Evolutionary conservation across 2,888 invertebrate genomes (phyloP).

Genomic region (Nebria salina): DNA sequence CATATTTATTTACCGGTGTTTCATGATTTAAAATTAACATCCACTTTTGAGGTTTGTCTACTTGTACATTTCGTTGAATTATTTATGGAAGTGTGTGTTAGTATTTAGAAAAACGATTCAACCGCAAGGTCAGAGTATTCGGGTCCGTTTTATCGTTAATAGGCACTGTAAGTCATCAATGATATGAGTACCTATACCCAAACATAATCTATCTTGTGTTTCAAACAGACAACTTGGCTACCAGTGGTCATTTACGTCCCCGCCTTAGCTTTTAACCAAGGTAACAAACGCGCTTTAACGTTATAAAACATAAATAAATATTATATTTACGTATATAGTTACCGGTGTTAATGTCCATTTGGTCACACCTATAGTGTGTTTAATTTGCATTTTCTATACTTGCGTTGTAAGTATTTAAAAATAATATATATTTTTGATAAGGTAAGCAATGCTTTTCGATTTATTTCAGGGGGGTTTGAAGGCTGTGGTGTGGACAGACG

Average conservation of each 20-base stretch:
- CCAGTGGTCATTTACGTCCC: conserved; percentile 83
- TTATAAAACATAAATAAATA: too few species aligned
- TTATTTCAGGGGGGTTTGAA: conserved; percentile 75
- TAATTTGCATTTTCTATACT: conserved; percentile 88
- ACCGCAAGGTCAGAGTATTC: conserved; percentile 74
- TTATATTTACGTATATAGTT: conserved; percentile 66
- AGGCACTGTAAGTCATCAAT: conserved; percentile 69
- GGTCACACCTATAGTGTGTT: conserved; percentile 83
- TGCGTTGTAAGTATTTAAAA: conserved; percentile 71
- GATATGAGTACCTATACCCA: neutral
- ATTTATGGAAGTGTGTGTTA: conserved; percentile 59
- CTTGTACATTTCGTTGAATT: neutral
- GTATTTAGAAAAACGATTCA: conserved; percentile 78
- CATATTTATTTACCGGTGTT: conserved; percentile 78
- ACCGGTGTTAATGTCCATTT: conserved; percentile 85
- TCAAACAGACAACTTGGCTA: conserved; percentile 76
- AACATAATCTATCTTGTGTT: conserved; percentile 13
- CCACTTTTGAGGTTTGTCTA: conserved; percentile 77
- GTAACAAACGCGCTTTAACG: conserved; percentile 59
- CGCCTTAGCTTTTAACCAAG: conserved; percentile 83
- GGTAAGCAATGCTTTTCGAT: conserved; percentile 9
- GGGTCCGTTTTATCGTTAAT: conserved; percentile 77
- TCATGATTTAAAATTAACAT: conserved; percentile 77
- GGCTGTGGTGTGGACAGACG: conserved; percentile 86
- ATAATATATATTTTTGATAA: neutral